phyloP scores from a whole-genome alignment of 2,113 vertebrate species.

The Rhinopithecus roxellana region DNA sequence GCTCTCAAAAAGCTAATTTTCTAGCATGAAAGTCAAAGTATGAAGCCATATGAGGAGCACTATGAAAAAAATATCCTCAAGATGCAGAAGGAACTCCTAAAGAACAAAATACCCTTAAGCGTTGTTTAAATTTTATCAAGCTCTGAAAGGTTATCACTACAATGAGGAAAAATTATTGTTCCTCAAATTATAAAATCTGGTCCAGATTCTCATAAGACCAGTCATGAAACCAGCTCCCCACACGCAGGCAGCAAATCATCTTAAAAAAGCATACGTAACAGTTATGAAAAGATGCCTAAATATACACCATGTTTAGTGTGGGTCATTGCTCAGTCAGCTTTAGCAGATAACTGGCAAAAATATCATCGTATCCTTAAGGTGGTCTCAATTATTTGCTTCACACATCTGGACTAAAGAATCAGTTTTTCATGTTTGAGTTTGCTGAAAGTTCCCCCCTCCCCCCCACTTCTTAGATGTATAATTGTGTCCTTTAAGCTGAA shows the following conservation, averaged over 20 bases:
- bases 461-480: not conserved
- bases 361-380: not conserved
- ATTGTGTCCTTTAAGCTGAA: not conserved
- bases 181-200: not conserved
- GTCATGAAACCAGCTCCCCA: not conserved
- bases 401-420: not conserved
- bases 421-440: not conserved
- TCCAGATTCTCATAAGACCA: not conserved
- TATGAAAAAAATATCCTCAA: not conserved
- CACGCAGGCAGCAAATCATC: not conserved
- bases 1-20: not conserved
- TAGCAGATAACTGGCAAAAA: not conserved
- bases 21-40: not conserved
- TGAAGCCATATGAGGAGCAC: not conserved
- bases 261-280: not conserved
- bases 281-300: not conserved
- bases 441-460: not conserved
- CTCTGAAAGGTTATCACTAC: not conserved
- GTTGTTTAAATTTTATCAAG: not conserved
- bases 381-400: not conserved
- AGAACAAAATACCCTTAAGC: not conserved
- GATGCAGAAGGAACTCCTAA: not conserved
- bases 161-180: not conserved
- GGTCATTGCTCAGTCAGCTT: not conserved
- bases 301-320: not conserved